Conservation (phyloP, 2,797 vertebrate species). For the Acrossocheilus wenchowensis region DNA sequence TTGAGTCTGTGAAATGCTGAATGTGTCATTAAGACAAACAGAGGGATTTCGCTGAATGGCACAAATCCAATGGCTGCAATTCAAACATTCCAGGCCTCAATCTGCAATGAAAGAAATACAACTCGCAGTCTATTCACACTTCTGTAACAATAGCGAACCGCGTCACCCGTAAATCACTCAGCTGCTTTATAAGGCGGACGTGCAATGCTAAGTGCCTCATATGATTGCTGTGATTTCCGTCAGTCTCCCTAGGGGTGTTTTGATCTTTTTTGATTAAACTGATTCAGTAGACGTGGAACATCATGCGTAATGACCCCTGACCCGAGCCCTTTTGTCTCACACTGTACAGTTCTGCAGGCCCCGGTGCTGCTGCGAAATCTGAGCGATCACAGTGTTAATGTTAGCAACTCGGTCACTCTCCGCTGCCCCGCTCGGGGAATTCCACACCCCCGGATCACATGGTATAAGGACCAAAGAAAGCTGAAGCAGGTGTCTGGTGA, state of each 20-base stretch:
- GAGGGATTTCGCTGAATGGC: slow-evolving; percentile 44
- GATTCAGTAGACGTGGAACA: slow-evolving; percentile 18
- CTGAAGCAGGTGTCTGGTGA: slow-evolving; percentile 89
- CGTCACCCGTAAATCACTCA: slow-evolving; percentile 51
- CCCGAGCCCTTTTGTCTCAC: slow-evolving; percentile 27
- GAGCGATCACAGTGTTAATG: slow-evolving; percentile 82
- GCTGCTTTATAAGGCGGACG: slow-evolving; percentile 42
- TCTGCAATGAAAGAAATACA: slow-evolving; percentile 58
- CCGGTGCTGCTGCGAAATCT: slow-evolving; percentile 85
- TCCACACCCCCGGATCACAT: slow-evolving; percentile 85
- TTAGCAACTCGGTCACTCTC: slow-evolving; percentile 86
- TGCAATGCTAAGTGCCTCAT: slow-evolving; percentile 4
- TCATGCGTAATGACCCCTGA: slow-evolving; percentile 66
- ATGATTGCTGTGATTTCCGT: slow-evolving; percentile 16
- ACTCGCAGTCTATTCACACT: slow-evolving; percentile 30
- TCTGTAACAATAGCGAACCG: slow-evolving; percentile 22
- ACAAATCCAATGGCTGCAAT: slow-evolving; percentile 39
- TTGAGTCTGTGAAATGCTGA: slow-evolving; percentile 42
- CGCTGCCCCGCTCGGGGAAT: slow-evolving; percentile 83
- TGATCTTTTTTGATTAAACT: slow-evolving; percentile 11
- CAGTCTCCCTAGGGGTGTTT: slow-evolving; percentile 19
- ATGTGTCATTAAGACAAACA: slow-evolving; percentile 39
- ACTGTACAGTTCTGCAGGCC: slow-evolving; percentile 83
- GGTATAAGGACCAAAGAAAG: slow-evolving; percentile 89
- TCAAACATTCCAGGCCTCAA: slow-evolving; percentile 51